Evolutionary conservation across 2,888 invertebrate genomes (phyloP).

Genomic region (Stramonita haemastoma): DNA sequence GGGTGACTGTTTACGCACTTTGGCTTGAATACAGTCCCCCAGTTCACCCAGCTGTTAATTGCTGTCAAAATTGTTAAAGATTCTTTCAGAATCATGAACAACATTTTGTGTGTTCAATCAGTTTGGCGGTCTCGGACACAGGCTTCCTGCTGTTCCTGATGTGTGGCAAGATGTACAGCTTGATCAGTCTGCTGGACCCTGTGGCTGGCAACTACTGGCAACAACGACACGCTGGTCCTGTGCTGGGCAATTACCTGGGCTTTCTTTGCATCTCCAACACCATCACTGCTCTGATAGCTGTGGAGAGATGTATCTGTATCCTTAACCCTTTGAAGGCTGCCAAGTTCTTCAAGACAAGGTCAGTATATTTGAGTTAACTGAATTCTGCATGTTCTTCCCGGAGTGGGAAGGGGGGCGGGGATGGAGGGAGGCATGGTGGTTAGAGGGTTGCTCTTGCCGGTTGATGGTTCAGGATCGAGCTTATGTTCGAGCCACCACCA

Average conservation of each 20-base stretch:
- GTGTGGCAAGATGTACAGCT: background rate
- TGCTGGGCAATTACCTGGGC: constrained; percentile 11
- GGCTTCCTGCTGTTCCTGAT: constrained; percentile 26
- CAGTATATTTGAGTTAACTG: background rate
- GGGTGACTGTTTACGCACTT: no score
- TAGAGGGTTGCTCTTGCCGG: background rate
- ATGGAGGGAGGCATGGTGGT: no score
- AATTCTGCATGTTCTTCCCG: no score
- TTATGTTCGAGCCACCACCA: background rate
- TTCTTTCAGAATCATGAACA: no score
- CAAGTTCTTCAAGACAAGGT: constrained; percentile 15
- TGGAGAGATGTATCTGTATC: constrained; percentile 27
- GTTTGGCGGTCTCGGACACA: constrained; percentile 5
- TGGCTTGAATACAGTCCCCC: no score
- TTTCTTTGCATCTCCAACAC: constrained; percentile 20
- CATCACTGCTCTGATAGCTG: background rate
- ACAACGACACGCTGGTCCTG: background rate
- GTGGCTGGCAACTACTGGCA: constrained; percentile 12
- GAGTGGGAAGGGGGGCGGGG: no score
- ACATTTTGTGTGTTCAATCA: no score
- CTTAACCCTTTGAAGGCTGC: constrained; percentile 15
- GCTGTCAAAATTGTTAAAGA: no score
- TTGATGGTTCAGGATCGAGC: background rate
- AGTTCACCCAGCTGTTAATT: no score
- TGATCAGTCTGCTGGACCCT: background rate